Evolutionary conservation across 1,140 invertebrate genomes (phyloP).

Genomic region (Tribolium madens): DNA sequence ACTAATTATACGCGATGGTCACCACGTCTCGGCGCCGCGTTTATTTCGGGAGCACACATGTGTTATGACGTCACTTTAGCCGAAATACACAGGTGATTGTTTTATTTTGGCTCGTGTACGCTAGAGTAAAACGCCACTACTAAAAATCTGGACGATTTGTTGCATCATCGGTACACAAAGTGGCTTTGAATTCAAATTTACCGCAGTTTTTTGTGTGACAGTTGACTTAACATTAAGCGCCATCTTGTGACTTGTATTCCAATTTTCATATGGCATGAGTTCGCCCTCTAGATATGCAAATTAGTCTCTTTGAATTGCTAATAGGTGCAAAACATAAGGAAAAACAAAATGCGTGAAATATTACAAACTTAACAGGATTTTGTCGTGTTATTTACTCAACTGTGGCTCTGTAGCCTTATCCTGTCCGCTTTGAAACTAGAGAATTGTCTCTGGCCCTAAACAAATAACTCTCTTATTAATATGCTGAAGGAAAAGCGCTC

Average conservation of each 20-base stretch:
- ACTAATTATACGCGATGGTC: constrained; percentile 44
- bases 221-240: not conserved
- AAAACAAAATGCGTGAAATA: not conserved
- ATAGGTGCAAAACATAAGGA: not conserved
- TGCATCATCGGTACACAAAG: not conserved
- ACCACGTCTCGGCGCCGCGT: constrained; percentile 37
- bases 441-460: not conserved
- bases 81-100: constrained; percentile 47
- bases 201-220: too few species aligned
- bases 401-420: not conserved
- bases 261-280: not conserved
- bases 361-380: not conserved
- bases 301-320: not conserved
- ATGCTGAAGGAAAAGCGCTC: constrained; percentile 5
- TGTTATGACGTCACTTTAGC: constrained; percentile 45
- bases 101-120: constrained; percentile 42
- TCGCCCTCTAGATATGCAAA: not conserved
- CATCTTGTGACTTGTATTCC: not conserved
- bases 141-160: not conserved
- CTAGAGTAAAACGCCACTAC: constrained; percentile 6
- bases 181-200: too few species aligned
- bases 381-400: not conserved
- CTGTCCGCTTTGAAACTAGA: not conserved
- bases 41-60: constrained; percentile 49
- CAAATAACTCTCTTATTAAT: constrained; percentile 26